Evolutionary conservation across 2,888 invertebrate species (phyloP).

Genomic region (Tetrapedia diversipes): DNA sequence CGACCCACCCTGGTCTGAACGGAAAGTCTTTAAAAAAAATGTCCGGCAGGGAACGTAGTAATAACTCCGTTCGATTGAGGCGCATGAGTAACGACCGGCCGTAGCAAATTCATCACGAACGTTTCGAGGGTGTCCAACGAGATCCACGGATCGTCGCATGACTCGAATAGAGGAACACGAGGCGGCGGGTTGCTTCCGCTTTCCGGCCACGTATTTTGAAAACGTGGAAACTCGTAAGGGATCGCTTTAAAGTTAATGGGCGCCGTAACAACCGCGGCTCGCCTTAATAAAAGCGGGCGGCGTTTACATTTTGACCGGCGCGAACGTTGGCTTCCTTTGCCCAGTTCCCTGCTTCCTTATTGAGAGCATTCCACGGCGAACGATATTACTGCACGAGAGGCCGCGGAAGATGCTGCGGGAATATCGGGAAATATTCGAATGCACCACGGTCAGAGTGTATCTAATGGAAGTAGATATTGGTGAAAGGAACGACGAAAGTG

Average conservation of each 20-base stretch:
- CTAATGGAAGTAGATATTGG: not conserved
- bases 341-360: not conserved
- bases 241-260: constrained; percentile 25
- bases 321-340: not conserved
- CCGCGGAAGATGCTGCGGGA: not conserved
- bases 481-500: not conserved
- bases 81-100: not conserved
- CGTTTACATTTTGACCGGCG: constrained; percentile 3
- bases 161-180: not conserved
- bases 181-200: not conserved
- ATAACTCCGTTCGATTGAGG: no score
- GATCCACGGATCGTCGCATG: constrained; percentile 7
- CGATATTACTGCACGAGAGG: not conserved
- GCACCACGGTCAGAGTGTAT: not conserved
- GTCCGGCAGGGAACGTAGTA: no score
- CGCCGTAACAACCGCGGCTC: constrained; percentile 17
- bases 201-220: constrained; percentile 27
- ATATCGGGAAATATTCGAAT: constrained; percentile 10
- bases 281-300: constrained; percentile 23
- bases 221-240: constrained; percentile 14
- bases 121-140: no score
- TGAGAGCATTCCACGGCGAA: not conserved
- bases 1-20: no score
- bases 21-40: no score
- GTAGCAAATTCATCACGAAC: constrained; percentile 17